Conservation (phyloP, 2,113 vertebrate genomes). For the Brachirus orientalis region DNA sequence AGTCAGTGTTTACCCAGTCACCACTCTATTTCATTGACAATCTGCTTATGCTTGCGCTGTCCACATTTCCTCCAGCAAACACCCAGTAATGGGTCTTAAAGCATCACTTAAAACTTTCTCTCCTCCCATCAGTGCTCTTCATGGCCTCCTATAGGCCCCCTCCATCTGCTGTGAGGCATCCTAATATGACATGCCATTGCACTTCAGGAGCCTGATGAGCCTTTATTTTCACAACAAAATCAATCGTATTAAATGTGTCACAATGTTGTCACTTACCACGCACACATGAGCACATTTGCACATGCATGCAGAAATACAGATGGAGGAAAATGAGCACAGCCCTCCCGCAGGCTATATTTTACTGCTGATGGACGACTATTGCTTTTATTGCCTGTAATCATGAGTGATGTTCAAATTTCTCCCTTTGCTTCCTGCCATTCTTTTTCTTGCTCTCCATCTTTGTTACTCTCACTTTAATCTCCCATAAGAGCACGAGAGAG, state of each 20-base stretch:
- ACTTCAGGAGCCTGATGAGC: constrained; percentile 20
- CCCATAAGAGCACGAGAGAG: constrained; percentile 13
- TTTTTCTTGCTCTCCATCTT: constrained; percentile 11
- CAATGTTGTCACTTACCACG: constrained; percentile 2
- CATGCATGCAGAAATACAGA: constrained; percentile 4
- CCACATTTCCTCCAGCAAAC: constrained; percentile 27
- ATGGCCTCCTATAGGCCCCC: background rate
- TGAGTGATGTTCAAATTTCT: constrained; percentile 62
- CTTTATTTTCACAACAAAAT: constrained; percentile 23
- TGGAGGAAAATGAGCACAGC: constrained; percentile 43
- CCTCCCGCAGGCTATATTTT: constrained; percentile 61
- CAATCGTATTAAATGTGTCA: background rate
- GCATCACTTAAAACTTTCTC: constrained; percentile 31
- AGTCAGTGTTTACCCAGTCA: constrained; percentile 18
- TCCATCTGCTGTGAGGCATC: constrained; percentile 21
- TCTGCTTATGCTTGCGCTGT: constrained; percentile 1
- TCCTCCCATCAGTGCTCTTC: constrained; percentile 17
- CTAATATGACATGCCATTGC: constrained; percentile 28
- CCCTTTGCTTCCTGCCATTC: constrained; percentile 25
- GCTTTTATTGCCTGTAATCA: constrained; percentile 72
- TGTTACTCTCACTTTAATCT: constrained; percentile 38
- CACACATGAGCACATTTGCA: background rate
- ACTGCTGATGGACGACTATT: constrained; percentile 58
- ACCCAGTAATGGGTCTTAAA: constrained; percentile 28
- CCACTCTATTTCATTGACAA: constrained; percentile 37